Conservation (phyloP, 2,888 invertebrate genomes). For the Tiphia femorata region DNA sequence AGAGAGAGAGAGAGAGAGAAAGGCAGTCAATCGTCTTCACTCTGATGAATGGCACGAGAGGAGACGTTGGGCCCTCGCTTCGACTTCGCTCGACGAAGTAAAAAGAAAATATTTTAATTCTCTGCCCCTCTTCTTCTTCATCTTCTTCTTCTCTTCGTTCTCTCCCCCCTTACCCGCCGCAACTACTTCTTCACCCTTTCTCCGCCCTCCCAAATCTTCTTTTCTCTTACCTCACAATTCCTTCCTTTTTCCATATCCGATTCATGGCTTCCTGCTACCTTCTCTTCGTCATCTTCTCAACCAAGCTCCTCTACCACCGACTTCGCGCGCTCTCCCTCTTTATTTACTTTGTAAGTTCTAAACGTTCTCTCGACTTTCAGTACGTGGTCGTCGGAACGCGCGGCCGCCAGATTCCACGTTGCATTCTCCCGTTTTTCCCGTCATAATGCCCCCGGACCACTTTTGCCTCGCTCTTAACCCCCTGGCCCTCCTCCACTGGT, state of each 20-base stretch:
- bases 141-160: background rate
- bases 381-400: background rate
- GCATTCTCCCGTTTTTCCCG: conserved; percentile 46
- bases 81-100: too few species aligned
- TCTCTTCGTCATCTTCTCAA: background rate
- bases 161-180: too few species aligned
- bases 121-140: background rate
- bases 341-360: background rate
- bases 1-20: conserved; percentile 1
- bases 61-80: too few species aligned
- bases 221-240: background rate
- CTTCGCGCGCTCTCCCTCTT: background rate
- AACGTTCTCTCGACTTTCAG: conserved; percentile 1
- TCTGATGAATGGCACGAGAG: too few species aligned
- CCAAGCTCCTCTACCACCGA: background rate
- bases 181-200: too few species aligned
- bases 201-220: too few species aligned
- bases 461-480: conserved; percentile 39
- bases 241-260: background rate
- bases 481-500: conserved; percentile 19
- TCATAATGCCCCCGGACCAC: conserved; percentile 48
- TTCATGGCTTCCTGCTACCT: background rate
- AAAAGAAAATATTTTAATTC: conserved; percentile 15
- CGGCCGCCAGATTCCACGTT: background rate
- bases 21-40: too few species aligned